Evolutionary conservation across 1,140 invertebrate species (phyloP).

Genomic region (Nephila pilipes): DNA sequence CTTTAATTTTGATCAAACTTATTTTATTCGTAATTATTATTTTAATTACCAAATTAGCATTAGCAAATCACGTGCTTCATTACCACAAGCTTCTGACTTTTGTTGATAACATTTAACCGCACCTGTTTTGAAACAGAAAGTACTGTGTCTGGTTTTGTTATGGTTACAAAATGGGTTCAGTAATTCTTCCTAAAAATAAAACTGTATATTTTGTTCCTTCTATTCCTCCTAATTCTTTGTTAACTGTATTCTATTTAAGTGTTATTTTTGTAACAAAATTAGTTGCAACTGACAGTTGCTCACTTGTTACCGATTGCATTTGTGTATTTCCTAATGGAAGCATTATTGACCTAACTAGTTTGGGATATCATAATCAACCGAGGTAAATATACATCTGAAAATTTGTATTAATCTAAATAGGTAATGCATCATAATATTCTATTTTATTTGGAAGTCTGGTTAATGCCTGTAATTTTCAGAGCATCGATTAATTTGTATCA

Average conservation of each 20-base stretch:
- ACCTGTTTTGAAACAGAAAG: conserved; percentile 52
- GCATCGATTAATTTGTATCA: too few relatives aligned
- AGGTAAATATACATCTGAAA: background rate
- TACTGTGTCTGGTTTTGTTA: background rate
- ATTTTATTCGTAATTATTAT: background rate
- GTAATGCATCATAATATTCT: too few relatives aligned
- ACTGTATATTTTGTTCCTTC: background rate
- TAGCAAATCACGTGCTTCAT: conserved; percentile 33
- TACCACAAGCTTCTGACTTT: background rate
- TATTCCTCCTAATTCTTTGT: background rate
- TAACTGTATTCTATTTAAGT: background rate
- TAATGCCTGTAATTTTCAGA: too few relatives aligned
- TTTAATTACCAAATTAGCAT: background rate
- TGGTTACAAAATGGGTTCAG: background rate
- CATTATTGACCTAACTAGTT: conserved; percentile 61
- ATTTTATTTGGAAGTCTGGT: too few relatives aligned
- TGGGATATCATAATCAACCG: conserved; percentile 40
- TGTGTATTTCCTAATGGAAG: conserved; percentile 64
- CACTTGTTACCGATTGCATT: background rate
- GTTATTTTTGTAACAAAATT: background rate
- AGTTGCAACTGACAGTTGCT: background rate
- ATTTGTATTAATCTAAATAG: too few relatives aligned
- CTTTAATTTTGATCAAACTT: background rate
- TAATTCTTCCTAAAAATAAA: background rate
- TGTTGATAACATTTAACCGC: conserved; percentile 61